Percentiles rank a stretch among this genome's conserved stretches.
phyloP scores from a whole-genome alignment of 1,140 invertebrate species.

The Rhopalosiphum padi region DNA sequence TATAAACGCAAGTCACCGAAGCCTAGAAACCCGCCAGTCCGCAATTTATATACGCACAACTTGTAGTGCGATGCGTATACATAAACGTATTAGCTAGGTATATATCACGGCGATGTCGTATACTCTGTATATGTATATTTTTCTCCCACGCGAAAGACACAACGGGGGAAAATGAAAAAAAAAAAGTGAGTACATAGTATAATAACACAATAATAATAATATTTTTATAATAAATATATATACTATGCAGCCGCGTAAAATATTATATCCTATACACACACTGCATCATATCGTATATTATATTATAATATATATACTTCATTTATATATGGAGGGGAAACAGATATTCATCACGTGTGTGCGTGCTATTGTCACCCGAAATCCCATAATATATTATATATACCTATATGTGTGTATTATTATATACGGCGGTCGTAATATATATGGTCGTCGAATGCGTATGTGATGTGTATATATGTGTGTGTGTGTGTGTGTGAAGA shows the following conservation, averaged over 20 bases:
- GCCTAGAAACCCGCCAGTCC: background rate
- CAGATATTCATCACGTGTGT: constrained; percentile 44
- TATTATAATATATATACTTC: background rate
- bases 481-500: background rate
- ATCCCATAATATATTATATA: constrained; percentile 40
- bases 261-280: constrained; percentile 2
- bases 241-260: background rate
- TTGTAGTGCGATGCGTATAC: background rate
- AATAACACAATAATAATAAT: constrained; percentile 40
- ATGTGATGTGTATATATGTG: too few species aligned
- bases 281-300: background rate
- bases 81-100: background rate
- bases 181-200: background rate
- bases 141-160: constrained; percentile 48
- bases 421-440: background rate
- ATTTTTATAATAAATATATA: constrained; percentile 35
- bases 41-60: constrained; percentile 29
- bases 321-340: constrained; percentile 31
- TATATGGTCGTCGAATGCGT: background rate
- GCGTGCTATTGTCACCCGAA: constrained; percentile 53
- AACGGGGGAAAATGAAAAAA: background rate
- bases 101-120: background rate
- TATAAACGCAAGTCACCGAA: background rate
- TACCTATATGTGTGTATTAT: background rate
- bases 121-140: background rate